Evolutionary conservation across 2,888 invertebrate species (phyloP).

Genomic region (Sepioteuthis lessoniana): DNA sequence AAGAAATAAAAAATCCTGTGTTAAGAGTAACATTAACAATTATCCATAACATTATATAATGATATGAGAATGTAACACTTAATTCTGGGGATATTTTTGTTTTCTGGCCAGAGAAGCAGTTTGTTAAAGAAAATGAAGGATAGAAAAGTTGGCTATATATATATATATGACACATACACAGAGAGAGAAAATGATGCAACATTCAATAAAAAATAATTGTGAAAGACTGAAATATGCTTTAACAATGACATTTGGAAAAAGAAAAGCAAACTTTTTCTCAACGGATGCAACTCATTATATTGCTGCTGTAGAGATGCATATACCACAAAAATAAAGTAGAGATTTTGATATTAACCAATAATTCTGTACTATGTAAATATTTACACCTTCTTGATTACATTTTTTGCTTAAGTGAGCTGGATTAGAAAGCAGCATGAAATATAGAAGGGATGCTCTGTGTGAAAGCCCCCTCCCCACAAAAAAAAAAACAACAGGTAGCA

Average conservation of each 20-base stretch:
- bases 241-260: not conserved
- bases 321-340: not conserved
- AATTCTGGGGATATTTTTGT: not conserved
- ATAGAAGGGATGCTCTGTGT: not conserved
- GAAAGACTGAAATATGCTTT: not conserved
- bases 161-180: too few species aligned
- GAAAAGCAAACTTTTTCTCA: not conserved
- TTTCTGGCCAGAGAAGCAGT: constrained; percentile 6
- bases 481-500: not conserved
- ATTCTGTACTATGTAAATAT: not conserved
- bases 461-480: too few species aligned
- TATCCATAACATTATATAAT: not conserved
- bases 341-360: not conserved
- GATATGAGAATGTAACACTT: not conserved
- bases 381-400: not conserved
- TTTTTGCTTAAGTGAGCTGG: not conserved
- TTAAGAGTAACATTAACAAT: not conserved
- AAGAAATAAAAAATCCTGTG: not conserved
- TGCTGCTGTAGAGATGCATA: not conserved
- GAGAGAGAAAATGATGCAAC: not conserved
- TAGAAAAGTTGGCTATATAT: not conserved
- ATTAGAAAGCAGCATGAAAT: not conserved
- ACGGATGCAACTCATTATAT: not conserved
- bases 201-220: not conserved
- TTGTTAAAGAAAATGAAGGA: not conserved